Conservation (phyloP, 2,113 vertebrate genomes). For the Atrichornis clamosus region DNA sequence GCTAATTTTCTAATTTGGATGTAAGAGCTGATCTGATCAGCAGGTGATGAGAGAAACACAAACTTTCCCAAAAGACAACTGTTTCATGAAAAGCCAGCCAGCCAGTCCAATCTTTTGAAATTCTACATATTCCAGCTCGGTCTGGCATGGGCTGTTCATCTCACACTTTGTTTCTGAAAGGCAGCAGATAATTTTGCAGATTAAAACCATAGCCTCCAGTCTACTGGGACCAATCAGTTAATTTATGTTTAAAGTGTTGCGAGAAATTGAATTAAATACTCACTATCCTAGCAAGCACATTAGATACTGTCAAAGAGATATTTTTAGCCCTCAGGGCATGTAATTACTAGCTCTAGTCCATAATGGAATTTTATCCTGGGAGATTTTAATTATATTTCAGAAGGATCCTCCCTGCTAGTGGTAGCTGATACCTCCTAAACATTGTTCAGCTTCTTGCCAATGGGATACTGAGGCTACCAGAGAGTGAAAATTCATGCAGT, state of each 20-base stretch:
- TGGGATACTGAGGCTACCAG: neutral
- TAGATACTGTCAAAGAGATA: neutral
- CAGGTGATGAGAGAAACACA: neutral
- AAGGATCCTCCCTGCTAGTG: neutral
- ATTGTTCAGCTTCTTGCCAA: neutral
- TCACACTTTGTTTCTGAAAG: neutral
- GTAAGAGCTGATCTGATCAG: neutral
- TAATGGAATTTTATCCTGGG: neutral
- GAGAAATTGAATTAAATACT: constrained; percentile 4
- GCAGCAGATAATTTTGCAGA: neutral
- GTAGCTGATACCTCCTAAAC: neutral
- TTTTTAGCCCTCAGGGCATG: neutral
- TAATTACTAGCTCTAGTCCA: neutral
- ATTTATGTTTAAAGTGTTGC: neutral
- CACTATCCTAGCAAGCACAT: neutral
- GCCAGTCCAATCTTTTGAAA: neutral
- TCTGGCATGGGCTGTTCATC: neutral
- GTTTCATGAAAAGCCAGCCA: neutral
- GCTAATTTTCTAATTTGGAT: neutral
- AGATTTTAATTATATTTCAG: neutral
- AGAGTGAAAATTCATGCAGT: neutral
- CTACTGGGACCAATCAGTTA: neutral
- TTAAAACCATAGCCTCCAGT: neutral
- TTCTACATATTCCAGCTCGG: neutral
- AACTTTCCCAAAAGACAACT: neutral